These are phyloP conservation scores for Daboia siamensis DNA, from an alignment of 2,113 vertebrate genomes.

Conservation along the genomic window DNA sequence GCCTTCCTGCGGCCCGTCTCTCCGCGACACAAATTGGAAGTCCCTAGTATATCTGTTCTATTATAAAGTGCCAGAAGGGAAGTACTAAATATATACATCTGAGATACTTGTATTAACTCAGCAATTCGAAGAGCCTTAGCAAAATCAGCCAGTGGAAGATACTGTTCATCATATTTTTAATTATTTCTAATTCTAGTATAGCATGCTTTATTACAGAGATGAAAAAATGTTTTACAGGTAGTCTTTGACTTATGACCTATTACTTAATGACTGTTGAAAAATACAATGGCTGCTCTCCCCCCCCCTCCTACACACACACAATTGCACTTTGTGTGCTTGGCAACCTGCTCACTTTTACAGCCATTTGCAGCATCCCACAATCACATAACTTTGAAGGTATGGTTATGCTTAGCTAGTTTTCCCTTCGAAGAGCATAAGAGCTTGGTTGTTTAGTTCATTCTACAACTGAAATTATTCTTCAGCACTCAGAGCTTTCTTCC, in stretches of 20 bases:
- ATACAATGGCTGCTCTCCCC: no score
- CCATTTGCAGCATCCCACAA: no score
- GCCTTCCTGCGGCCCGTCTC: no score
- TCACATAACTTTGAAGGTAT: conserved; percentile 16
- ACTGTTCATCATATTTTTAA: background rate
- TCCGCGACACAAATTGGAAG: no score
- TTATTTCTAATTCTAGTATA: background rate
- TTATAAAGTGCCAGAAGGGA: background rate
- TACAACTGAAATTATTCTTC: conserved; percentile 41
- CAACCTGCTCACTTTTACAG: no score
- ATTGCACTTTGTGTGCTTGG: no score
- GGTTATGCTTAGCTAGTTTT: conserved; percentile 54
- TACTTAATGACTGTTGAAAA: no score
- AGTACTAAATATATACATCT: no score
- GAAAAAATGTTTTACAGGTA: background rate
- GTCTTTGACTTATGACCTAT: no score
- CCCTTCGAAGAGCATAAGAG: conserved; percentile 50
- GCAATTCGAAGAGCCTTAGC: background rate
- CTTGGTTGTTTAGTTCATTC: conserved; percentile 51
- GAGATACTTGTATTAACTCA: background rate
- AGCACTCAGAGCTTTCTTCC: conserved; percentile 19
- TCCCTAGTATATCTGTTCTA: no score
- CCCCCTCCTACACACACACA: no score
- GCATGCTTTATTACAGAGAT: background rate
- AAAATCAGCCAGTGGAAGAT: background rate